Conservation (phyloP, 23 tunicate species). For the Oikopleura dioica region DNA sequence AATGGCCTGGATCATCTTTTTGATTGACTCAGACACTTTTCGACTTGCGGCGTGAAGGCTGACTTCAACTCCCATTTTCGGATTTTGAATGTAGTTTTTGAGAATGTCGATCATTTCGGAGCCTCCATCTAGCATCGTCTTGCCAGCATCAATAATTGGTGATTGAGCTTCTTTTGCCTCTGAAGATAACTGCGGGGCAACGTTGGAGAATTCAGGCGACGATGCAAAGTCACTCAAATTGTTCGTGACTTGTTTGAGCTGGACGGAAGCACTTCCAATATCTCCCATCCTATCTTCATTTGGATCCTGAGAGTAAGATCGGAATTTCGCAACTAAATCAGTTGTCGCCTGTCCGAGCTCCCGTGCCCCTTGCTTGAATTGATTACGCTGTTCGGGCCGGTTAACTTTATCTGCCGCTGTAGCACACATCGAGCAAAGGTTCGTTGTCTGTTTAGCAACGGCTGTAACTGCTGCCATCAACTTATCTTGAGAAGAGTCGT, state of each 20-base stretch:
- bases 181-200: constrained; percentile 60
- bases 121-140: constrained; percentile 75
- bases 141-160: constrained; percentile 66
- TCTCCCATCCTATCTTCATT: constrained; percentile 25
- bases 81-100: constrained; percentile 47
- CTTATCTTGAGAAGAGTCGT: constrained; percentile 15
- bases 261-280: constrained; percentile 39
- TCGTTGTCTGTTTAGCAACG: constrained; percentile 83
- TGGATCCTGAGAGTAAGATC: neutral
- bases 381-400: constrained; percentile 60
- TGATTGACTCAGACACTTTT: constrained; percentile 71
- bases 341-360: constrained; percentile 85
- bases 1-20: constrained; percentile 63
- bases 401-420: constrained; percentile 68
- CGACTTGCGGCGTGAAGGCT: constrained; percentile 18
- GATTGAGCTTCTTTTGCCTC: constrained; percentile 63
- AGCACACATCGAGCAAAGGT: constrained; percentile 61
- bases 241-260: constrained; percentile 50
- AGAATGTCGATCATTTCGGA: constrained; percentile 62
- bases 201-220: constrained; percentile 75
- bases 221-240: constrained; percentile 52
- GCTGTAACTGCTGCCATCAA: constrained; percentile 78
- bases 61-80: constrained; percentile 69
- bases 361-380: constrained; percentile 70
- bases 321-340: neutral